A percentile compares a stretch with the other conserved stretches of the same genome.
These are phyloP conservation scores for Chrysoperla carnea DNA, from an alignment of 1,140 invertebrate genomes.

Conservation along the genomic window DNA sequence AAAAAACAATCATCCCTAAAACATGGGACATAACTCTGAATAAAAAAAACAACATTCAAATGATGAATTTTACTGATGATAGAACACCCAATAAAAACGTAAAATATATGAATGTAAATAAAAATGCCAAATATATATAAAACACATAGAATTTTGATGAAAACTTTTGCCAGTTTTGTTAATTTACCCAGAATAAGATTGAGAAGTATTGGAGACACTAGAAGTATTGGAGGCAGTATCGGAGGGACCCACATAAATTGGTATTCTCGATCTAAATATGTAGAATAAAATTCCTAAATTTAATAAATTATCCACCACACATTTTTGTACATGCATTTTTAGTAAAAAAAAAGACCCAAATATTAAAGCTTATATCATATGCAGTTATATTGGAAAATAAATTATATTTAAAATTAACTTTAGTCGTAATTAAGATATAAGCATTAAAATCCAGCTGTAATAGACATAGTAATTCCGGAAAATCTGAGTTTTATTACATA, in stretches of 20 bases:
- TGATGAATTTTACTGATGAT: not conserved
- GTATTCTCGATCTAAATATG: slow-evolving; percentile 18
- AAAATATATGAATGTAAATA: not conserved
- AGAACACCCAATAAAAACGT: not conserved
- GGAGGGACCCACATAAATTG: slow-evolving; percentile 25
- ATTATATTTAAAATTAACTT: too few relatives aligned
- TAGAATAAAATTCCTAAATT: slow-evolving; percentile 1
- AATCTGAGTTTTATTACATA: too few relatives aligned
- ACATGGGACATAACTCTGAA: not conserved
- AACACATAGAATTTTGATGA: not conserved
- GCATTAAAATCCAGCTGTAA: too few relatives aligned
- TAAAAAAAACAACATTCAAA: not conserved
- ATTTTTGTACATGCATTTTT: not conserved
- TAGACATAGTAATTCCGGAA: too few relatives aligned
- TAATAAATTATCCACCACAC: slow-evolving; percentile 1
- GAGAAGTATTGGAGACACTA: not conserved
- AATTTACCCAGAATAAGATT: not conserved
- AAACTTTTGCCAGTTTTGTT: too few relatives aligned
- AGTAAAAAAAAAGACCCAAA: slow-evolving; percentile 3
- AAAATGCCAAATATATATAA: not conserved
- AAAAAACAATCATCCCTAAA: too few relatives aligned
- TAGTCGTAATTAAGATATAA: too few relatives aligned
- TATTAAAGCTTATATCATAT: not conserved
- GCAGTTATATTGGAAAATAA: too few relatives aligned
- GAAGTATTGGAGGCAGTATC: not conserved